Evolutionary conservation across 2,797 vertebrate species (phyloP).

Genomic region (Pipistrellus nathusii): DNA sequence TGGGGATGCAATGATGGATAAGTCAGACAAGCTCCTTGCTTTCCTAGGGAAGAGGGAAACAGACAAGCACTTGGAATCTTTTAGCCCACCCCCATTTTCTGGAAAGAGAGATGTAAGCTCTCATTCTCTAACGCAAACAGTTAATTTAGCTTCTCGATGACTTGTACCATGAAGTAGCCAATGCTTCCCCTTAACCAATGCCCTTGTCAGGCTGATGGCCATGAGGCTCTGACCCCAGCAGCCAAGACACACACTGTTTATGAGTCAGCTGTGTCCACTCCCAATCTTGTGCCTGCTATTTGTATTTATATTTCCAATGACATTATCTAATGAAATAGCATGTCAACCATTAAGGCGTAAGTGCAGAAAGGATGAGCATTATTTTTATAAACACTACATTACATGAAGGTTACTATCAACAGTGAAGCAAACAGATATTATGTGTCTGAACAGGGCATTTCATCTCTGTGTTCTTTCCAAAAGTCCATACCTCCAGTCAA

Average conservation of each 20-base stretch:
- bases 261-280: background rate
- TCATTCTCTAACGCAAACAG: background rate
- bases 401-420: background rate
- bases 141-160: background rate
- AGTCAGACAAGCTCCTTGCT: background rate
- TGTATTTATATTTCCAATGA: background rate
- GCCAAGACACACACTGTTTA: rapidly evolving
- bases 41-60: background rate
- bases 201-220: no score
- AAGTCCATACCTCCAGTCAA: background rate
- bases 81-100: background rate
- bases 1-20: background rate
- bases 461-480: background rate
- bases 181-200: background rate
- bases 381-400: background rate
- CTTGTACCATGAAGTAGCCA: background rate
- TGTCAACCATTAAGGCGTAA: background rate
- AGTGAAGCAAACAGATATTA: background rate
- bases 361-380: background rate
- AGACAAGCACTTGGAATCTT: background rate
- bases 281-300: background rate
- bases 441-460: background rate
- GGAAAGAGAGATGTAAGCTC: background rate
- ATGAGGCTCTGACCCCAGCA: background rate
- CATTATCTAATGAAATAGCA: background rate